Base-by-base conservation (phyloP, 2,113 vertebrate species). In the Balaeniceps rex region DNA sequence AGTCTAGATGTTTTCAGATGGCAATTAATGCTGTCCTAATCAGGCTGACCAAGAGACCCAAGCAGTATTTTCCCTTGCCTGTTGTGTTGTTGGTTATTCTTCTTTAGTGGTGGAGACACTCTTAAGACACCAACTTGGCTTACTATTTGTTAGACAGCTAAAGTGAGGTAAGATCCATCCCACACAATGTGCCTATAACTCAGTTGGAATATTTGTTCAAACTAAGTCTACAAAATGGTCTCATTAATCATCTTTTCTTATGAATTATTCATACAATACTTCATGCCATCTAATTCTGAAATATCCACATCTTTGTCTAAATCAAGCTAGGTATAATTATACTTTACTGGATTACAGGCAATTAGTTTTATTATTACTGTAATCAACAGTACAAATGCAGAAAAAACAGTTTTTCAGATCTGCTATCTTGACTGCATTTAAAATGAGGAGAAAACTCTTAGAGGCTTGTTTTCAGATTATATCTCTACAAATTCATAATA, bases 281-380 rank as follows among this genome's bases (percentile, higher is more conserved):
- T 90, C 38, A 68, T 94, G 58, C n/a, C 79, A 83, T 89, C 69
- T 93, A 90, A 66, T 89, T 82, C 58, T 47, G 34, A 88, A 92
- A 89, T 82, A 92, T 63, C 74, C 64, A 78, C 57, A 58, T 82
- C 71, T 95, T 95, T 95, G 61, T 94, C 74, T 79, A 88, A 93
- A 95, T 91, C 77, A 94, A 90, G 57, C 12, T 71, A 94, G 68
- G 34, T 94, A 60, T 85, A 94, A 95, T 96, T 97, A 96, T 68
- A 84, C 61, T 94, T 92, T 79, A 90, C 86, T 79, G 46, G 46
- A 96, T 96, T 96, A 87, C 19, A 91, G 72, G 76, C 69, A 96
- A 88, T 96, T 95, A 88, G 65, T 68, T 96, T 91, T 84, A 93
- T 94, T 97, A 95, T 92, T 91, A 85, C 72, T 76, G 78, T 55